These are phyloP conservation scores for Crepidodera aurea DNA, from an alignment of 2,888 invertebrate genomes.

Conservation along the genomic window DNA sequence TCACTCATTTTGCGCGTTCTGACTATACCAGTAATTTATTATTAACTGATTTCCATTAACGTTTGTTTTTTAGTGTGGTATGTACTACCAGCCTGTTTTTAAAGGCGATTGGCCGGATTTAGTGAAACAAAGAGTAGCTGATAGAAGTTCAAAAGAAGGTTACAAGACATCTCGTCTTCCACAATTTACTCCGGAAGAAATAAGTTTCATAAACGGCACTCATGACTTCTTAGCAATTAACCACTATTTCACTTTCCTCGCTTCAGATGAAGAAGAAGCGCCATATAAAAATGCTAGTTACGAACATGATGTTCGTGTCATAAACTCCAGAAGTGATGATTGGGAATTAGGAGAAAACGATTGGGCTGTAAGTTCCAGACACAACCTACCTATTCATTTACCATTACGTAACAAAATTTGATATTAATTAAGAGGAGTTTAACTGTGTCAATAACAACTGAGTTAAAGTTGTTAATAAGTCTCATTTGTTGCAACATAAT, in stretches of 20 bases:
- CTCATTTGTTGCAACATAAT: not conserved
- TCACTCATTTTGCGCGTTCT: too few species aligned
- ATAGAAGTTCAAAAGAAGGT: slow-evolving; percentile 68
- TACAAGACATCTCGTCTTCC: slow-evolving; percentile 70
- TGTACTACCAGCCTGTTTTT: slow-evolving; percentile 67
- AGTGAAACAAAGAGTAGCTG: slow-evolving; percentile 69
- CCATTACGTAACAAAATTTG: not conserved
- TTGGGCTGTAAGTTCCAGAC: too few species aligned
- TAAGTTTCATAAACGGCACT: slow-evolving; percentile 68
- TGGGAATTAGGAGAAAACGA: slow-evolving; percentile 18
- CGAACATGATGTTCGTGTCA: slow-evolving; percentile 48
- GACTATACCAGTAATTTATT: not conserved
- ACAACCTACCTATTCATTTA: too few species aligned
- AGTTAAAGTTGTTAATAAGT: too few species aligned
- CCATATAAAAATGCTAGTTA: slow-evolving; percentile 27
- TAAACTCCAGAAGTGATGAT: too few species aligned
- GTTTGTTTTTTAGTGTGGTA: slow-evolving; percentile 42
- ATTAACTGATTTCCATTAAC: not conserved
- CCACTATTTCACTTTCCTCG: slow-evolving; percentile 71
- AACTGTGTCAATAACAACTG: too few species aligned
- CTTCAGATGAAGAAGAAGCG: slow-evolving; percentile 45
- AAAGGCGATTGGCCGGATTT: slow-evolving; percentile 72
- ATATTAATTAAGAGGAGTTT: too few species aligned
- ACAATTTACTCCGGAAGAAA: slow-evolving; percentile 67
- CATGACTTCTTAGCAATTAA: slow-evolving; percentile 80